These are phyloP conservation scores for Alectoris magna DNA, from an alignment of 2,797 vertebrate species.

Conservation along the genomic window DNA sequence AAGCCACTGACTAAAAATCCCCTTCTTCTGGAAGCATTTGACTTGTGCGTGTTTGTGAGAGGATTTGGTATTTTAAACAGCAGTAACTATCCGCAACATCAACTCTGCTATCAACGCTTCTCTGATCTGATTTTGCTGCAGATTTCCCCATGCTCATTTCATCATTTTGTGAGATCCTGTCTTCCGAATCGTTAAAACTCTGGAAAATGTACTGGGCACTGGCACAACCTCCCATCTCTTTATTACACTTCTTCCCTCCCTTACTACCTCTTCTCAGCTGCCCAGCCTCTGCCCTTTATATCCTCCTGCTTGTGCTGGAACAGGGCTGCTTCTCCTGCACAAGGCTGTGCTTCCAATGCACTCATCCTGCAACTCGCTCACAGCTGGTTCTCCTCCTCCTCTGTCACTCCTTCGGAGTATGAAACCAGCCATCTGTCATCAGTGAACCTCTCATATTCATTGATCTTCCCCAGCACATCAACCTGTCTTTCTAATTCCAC, in stretches of 20 bases:
- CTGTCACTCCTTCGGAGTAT: slow-evolving; percentile 67
- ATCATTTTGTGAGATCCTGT: not conserved
- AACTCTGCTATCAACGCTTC: slow-evolving; percentile 40
- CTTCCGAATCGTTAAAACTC: slow-evolving; percentile 50
- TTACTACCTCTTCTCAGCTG: slow-evolving; percentile 50
- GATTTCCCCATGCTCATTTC: slow-evolving; percentile 18
- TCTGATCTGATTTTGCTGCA: slow-evolving; percentile 32
- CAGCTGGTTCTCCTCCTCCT: slow-evolving; percentile 76
- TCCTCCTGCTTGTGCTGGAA: slow-evolving; percentile 60
- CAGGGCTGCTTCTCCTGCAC: slow-evolving; percentile 35
- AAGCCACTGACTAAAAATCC: slow-evolving; percentile 27
- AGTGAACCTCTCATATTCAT: slow-evolving; percentile 72
- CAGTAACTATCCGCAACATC: slow-evolving; percentile 30
- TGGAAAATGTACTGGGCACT: not conserved
- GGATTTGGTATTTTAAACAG: slow-evolving; percentile 29
- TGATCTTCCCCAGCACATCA: slow-evolving; percentile 73
- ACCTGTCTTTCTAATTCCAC: slow-evolving; percentile 59
- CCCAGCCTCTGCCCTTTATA: slow-evolving; percentile 30
- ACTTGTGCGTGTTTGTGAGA: not conserved
- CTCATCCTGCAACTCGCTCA: slow-evolving; percentile 63
- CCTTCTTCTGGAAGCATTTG: slow-evolving; percentile 18
- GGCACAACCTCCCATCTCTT: not conserved
- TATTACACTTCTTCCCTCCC: slow-evolving; percentile 40
- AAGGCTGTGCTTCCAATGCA: slow-evolving; percentile 43
- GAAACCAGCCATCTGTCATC: slow-evolving; percentile 77